Percentiles rank a stretch among this genome's conserved stretches.
Conservation (phyloP, 2,888 invertebrate genomes). For the Apamea anceps region DNA sequence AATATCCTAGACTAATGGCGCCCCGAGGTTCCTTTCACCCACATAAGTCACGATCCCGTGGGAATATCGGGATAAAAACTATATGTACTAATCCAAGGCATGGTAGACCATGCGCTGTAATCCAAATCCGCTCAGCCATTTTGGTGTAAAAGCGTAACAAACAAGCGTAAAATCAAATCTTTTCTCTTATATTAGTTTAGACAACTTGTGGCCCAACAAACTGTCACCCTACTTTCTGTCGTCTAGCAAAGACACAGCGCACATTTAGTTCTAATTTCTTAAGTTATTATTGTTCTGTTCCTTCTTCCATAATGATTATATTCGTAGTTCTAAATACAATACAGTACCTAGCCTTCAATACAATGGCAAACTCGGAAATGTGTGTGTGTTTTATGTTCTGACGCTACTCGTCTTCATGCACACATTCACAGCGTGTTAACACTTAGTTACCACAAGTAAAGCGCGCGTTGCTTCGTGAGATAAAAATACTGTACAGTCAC, state of each 20-base stretch:
- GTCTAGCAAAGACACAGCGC: constrained; percentile 7
- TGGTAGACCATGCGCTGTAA: too few relatives aligned
- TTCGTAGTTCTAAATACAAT: constrained; percentile 25
- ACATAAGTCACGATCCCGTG: too few relatives aligned
- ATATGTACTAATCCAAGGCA: too few relatives aligned
- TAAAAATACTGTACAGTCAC: not conserved
- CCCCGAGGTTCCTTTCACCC: too few relatives aligned
- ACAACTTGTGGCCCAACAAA: not conserved
- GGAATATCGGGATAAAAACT: too few relatives aligned
- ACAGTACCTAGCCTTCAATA: not conserved
- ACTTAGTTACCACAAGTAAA: not conserved
- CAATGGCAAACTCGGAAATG: not conserved
- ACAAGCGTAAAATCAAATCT: too few relatives aligned
- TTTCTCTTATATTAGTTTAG: too few relatives aligned
- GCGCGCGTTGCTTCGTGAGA: not conserved
- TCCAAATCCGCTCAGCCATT: too few relatives aligned
- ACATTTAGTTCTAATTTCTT: constrained; percentile 18
- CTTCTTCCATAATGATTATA: constrained; percentile 39
- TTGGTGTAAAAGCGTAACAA: too few relatives aligned
- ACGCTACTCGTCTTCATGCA: not conserved
- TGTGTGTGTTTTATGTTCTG: not conserved
- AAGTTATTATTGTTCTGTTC: constrained; percentile 38
- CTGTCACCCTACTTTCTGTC: not conserved
- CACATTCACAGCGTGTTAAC: not conserved
- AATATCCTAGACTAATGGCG: too few relatives aligned